Base-by-base conservation (phyloP, 2,113 vertebrate genomes). In the Stigmatopora argus region DNA sequence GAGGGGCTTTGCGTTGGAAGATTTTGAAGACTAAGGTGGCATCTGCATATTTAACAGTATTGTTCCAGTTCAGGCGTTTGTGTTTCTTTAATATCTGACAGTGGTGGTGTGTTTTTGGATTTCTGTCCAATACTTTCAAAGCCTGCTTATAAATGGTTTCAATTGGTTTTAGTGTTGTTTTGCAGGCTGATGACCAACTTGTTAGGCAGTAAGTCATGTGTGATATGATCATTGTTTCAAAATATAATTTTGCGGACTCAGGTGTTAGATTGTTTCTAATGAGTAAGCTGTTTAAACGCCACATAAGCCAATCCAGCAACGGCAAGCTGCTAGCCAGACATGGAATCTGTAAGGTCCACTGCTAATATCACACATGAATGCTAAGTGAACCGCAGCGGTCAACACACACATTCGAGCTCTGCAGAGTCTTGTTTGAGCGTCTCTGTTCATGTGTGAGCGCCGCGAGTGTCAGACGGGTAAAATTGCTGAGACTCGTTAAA, bases 231-330 rank as follows among this genome's bases (percentile, higher is more conserved):
- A 2, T 31, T 31, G 26, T 31, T 1, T 31, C 26, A 31, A 31
- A 31, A 31, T 31, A 31, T 31, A 31, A 31, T 31, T 31, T 31
- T 31, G 26, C 48, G 31, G 52, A 38, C 57, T 53, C 15, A 56
- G 53, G 31, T 14, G 53, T 56, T 23, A 17, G 23, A 15, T 56
- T 31, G 26, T 31, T 31, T 31, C 26, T 31, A 31, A 56, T 23
- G 31, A 26, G 34, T 38, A n/a, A 31, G 34, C 62, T 13, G n/a
- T 78, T 70, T 64, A 64, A 77, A 66, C 31, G 78, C 71, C 68
- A 69, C 75, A 79, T 85, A 80, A 73, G 58, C 55, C 44, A 60
- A 68, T 70, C 63, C 69, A 66, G 72, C 48, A 69, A 67, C 45
- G 5, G 10, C 21, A 47, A 69, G 67, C 59, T 65, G 45, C n/a